A percentile compares a stretch with the other conserved stretches of the same genome.
These are phyloP conservation scores for Diogma glabrata DNA, from an alignment of 2,888 invertebrate genomes.

Conservation along the genomic window DNA sequence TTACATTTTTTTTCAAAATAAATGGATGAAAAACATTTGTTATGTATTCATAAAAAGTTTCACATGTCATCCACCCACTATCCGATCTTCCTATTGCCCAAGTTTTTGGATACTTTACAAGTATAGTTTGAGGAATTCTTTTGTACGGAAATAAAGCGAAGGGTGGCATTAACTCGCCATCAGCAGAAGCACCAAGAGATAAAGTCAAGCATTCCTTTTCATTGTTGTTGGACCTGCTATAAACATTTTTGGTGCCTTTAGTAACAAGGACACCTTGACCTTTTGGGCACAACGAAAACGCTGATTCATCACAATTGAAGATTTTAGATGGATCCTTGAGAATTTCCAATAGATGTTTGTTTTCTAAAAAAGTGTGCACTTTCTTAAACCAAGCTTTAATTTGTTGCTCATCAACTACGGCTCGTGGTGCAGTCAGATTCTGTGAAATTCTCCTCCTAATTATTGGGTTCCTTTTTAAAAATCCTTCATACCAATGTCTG, in stretches of 20 bases:
- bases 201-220: too few relatives aligned
- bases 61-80: not conserved
- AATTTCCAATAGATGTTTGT: too few relatives aligned
- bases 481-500: too few relatives aligned
- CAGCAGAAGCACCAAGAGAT: too few relatives aligned
- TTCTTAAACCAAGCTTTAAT: not conserved
- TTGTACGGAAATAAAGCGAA: not conserved
- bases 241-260: too few relatives aligned
- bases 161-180: too few relatives aligned
- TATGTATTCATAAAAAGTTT: not conserved
- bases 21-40: constrained; percentile 3
- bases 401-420: too few relatives aligned
- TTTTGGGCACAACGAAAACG: too few relatives aligned
- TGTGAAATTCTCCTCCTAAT: not conserved
- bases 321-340: too few relatives aligned
- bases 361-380: not conserved
- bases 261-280: not conserved
- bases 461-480: not conserved
- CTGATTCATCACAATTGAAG: not conserved
- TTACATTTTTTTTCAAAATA: too few relatives aligned
- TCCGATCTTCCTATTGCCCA: not conserved
- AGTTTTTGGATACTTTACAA: too few relatives aligned
- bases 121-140: not conserved
- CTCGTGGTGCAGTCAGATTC: not conserved
- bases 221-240: too few relatives aligned